A percentile compares a stretch with the other conserved stretches of the same genome.
Evolutionary conservation across 2,888 invertebrate species (phyloP).

Genomic region (Campaea margaritaria): DNA sequence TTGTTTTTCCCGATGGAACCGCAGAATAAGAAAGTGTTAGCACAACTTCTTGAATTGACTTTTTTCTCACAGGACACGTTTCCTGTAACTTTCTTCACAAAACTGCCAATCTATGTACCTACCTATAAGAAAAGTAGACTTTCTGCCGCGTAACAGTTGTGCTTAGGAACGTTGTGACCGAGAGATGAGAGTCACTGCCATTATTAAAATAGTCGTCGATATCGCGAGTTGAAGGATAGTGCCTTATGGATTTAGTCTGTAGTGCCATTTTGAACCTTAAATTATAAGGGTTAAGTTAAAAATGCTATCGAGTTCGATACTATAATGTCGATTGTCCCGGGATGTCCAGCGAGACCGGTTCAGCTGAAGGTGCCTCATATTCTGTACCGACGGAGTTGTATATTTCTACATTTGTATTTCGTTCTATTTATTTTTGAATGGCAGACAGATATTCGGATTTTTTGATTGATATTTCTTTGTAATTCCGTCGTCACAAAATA

Average conservation of each 20-base stretch:
- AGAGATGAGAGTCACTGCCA: constrained; percentile 46
- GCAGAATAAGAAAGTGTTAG: constrained; percentile 7
- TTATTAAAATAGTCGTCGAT: constrained; percentile 38
- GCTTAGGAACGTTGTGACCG: constrained; percentile 15
- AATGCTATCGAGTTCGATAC: constrained; percentile 24
- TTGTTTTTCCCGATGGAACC: neutral
- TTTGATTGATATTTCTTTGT: constrained; percentile 16
- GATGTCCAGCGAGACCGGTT: constrained; percentile 50
- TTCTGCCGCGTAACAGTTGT: constrained; percentile 4
- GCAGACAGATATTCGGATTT: neutral
- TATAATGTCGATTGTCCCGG: constrained; percentile 49
- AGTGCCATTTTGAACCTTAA: constrained; percentile 33
- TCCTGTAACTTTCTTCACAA: constrained; percentile 12
- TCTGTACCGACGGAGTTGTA: constrained; percentile 47
- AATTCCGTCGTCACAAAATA: constrained; percentile 51
- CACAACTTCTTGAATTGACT: constrained; percentile 31
- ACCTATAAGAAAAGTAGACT: neutral
- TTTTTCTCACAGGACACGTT: constrained; percentile 6
- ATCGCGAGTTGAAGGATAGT: constrained; percentile 36
- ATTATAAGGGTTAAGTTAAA: constrained; percentile 30
- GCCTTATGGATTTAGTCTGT: constrained; percentile 34
- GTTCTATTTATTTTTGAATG: constrained; percentile 18
- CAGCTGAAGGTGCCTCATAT: constrained; percentile 50
- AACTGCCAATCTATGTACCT: constrained; percentile 20
- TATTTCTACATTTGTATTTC: constrained; percentile 22